Base-by-base conservation (phyloP, 2,113 vertebrate species). In the Cynoglossus semilaevis region DNA sequence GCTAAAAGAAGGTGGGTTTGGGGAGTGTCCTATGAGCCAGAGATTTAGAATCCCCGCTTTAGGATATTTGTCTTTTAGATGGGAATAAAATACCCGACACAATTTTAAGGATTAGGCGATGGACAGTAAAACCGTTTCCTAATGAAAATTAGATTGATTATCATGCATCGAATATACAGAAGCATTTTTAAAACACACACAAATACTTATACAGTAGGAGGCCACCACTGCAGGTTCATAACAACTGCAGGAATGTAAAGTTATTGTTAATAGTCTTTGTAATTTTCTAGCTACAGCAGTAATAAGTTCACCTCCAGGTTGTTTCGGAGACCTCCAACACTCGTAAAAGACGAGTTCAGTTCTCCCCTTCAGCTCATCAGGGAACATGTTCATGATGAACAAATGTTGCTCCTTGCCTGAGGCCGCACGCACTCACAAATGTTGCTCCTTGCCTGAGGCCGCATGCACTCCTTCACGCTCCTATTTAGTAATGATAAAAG, bases 301-400 rank as follows among this genome's bases (percentile, higher is more conserved):
- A n/a, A 41, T 11, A 12, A 11, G 10, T 4, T 4, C 51, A 55
- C 36, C 62, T 58, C 22, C 51, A 62, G 79, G 46, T 63, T 29
- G 22, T 29, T 29, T 29, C 6, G 22, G 13, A 43, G 4, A 16
- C 47, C 58, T 64, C 15, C 29, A 22, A 35, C 51, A 60, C 15
- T 45, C 10, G 9, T 34, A 29, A 8, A 38, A n/a, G 40, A 0
- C 9, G 12, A 3, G 43, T 49, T 37, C 36, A 12, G 13, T n/a
- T 58, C 22, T 37, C 18, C n/a, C 11, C 50, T n/a, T 51, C 58
- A 48, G 38, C 51, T 19, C 50, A 54, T 9, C 64, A 66, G 67
- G 73, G 74, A 72, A 70, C 51, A 57, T 47, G 46, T 57, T 67
- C 22, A 53, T 67, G 63, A 67, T 38, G 2, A 65, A 29, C 53